Conservation (phyloP, 2,113 vertebrate genomes). For the Stegostoma tigrinum region DNA sequence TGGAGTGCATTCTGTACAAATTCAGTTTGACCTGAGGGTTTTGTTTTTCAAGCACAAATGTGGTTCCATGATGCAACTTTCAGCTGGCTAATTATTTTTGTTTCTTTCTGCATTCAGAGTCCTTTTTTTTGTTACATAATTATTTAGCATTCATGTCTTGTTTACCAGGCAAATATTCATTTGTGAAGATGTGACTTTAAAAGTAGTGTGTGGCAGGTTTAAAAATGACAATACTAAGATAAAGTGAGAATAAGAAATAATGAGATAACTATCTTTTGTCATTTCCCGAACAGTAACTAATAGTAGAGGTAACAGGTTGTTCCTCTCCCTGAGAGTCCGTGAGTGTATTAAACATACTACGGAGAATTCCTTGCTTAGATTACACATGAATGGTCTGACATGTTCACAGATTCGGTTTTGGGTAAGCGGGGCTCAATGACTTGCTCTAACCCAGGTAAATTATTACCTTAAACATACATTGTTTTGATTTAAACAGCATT, state of each 20-base stretch:
- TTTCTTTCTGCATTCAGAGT: background rate
- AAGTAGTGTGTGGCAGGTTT: background rate
- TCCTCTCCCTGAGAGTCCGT: background rate
- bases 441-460: background rate
- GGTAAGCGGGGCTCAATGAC: background rate
- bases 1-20: background rate
- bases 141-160: background rate
- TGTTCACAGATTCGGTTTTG: background rate
- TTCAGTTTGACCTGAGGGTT: background rate
- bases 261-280: background rate
- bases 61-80: background rate
- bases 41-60: background rate
- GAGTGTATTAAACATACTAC: background rate
- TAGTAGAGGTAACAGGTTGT: background rate
- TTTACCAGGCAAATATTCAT: background rate
- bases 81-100: background rate
- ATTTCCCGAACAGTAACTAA: background rate
- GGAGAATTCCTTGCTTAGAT: background rate
- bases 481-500: slow-evolving; percentile 1
- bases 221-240: background rate
- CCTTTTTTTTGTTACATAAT: background rate
- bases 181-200: background rate
- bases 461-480: slow-evolving; percentile 20
- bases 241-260: background rate
- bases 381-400: background rate